phyloP scores from a whole-genome alignment of 1,140 invertebrate genomes.

The Drosophila repleta region DNA sequence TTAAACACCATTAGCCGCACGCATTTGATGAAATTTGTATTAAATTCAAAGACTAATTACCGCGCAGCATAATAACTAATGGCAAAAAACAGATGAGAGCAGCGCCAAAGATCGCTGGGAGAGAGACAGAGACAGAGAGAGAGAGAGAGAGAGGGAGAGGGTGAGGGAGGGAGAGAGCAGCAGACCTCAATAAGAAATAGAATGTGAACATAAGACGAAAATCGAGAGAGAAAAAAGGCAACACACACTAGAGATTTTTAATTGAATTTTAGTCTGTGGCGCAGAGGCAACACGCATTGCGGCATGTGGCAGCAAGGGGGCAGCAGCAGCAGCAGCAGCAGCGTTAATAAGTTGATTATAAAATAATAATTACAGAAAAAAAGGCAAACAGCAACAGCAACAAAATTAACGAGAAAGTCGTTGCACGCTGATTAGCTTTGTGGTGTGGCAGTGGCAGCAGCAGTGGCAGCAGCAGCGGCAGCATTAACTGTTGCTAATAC shows the following conservation, averaged over 20 bases:
- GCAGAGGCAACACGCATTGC: slow-evolving; percentile 49
- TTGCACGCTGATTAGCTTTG: slow-evolving; percentile 80
- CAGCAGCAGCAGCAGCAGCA: slow-evolving; percentile 4
- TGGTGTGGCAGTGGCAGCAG: slow-evolving; percentile 53
- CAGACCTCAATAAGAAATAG: slow-evolving; percentile 74
- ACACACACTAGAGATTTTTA: slow-evolving; percentile 65
- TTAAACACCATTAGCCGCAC: slow-evolving; percentile 9
- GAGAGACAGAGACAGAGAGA: slow-evolving; percentile 4
- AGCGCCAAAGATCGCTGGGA: background rate
- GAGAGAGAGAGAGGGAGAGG: slow-evolving; percentile 3
- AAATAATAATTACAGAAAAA: slow-evolving; percentile 75
- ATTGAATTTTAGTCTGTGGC: slow-evolving; percentile 65
- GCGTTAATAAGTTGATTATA: slow-evolving; percentile 80
- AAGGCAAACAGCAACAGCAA: slow-evolving; percentile 18
- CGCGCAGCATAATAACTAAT: slow-evolving; percentile 36
- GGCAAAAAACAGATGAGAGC: slow-evolving; percentile 17
- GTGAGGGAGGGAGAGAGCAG: slow-evolving; percentile 15
- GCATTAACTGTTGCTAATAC: slow-evolving; percentile 15
- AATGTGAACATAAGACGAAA: slow-evolving; percentile 67
- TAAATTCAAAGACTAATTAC: slow-evolving; percentile 41
- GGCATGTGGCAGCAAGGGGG: slow-evolving; percentile 15
- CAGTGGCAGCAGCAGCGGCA: too few relatives aligned
- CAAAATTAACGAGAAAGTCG: slow-evolving; percentile 74
- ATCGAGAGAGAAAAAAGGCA: slow-evolving; percentile 12
- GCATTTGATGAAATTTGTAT: slow-evolving; percentile 19